Base-by-base conservation (phyloP, 2,113 vertebrate genomes). In the Malaclemys terrapin region DNA sequence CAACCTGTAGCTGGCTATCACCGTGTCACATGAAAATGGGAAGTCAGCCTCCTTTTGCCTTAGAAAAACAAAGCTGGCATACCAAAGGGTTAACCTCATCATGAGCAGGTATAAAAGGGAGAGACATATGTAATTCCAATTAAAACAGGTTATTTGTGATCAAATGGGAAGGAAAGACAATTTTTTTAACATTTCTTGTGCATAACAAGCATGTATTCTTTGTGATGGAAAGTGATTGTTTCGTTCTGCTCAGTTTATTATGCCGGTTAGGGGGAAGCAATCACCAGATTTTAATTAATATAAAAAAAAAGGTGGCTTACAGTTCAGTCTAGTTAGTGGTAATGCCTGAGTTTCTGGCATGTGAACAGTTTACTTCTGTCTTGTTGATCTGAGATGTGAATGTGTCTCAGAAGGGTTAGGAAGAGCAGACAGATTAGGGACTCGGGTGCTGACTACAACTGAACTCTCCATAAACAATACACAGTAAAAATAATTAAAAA, bases 391-490 rank as follows among this genome's bases (percentile, higher is more conserved):
- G 90, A 97, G 96, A 98, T 95, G 91, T 93, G 96, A 98, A 97
- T 76, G 91, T 97, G 92, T 95, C 85, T 92, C 78, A 0, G 5
- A 96, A 96, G 95, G 96, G 96, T 96, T 94, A 92, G 94, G 95
- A 96, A 96, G 92, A 95, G 93, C 85, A 93, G 89, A 95, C 90
- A 97, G 98, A 98, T 97, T 92, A 98, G 94, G 96, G 96, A 97
- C 93, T 94, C 80, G 17, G 93, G 82, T 97, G 94, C 94, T 96
- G 94, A 96, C 93, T 95, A 98, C 97, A 96, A 97, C 76, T 95
- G 93, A 97, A 97, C 96, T 97, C 96, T 94, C 94, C 96, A 97
- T 96, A 98, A 98, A 97, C 97, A 97, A 96, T 93, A 94, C 92
- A 95, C 93, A 94, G 89, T 93, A 90, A 96, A 98, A 98, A 97